Evolutionary conservation across 2,113 vertebrate genomes (phyloP), one percentile per base, ranked within the genome.

Genomic region (Phaethon lepturus): DNA sequence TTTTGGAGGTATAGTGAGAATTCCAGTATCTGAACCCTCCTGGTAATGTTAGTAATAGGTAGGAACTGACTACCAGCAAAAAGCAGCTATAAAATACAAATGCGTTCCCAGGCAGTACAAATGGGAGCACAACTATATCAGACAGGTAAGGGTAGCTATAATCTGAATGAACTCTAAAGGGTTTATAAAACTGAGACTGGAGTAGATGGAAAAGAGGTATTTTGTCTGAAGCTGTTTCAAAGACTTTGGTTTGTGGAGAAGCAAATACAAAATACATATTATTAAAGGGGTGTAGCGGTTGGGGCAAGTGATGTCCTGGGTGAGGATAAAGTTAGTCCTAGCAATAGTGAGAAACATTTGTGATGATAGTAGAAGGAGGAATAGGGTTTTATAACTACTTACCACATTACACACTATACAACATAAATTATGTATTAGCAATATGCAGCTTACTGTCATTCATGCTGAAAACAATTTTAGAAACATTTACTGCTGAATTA

Each of bases 401-500:
- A 80, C 52, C 67, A 93, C 45, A 63, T 88, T 92, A 68, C 53
- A 95, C 47, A 72, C 38, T 58, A 13, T 67, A n/a, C 29, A 66
- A 53, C 20, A 67, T 62, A 58, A 91, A 78, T 93, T 80, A 75
- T 77, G 17, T 72, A 45, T 77, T 75, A 97, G 93, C 40, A 92
- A 55, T 86, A 45, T 62, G 42, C 66, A 93, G 24, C 13, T 55
- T 87, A 44, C 68, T 89, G 33, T 25, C 58, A 86, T 95, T 95
- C 80, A 80, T 68, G 45, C 55, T 94, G 64, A 59, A 95, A 97
- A 73, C 76, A 85, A 67, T 73, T 60, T 95, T 94, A 74, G 58
- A 95, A 97, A 86, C 69, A 77, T 85, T 92, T 96, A 29, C 47
- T 90, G 64, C 53, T 97, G 73, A 47, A 72, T 96, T 98, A 90